Base-by-base conservation (phyloP, 2,888 invertebrate genomes). In the Campoplex nolae region DNA sequence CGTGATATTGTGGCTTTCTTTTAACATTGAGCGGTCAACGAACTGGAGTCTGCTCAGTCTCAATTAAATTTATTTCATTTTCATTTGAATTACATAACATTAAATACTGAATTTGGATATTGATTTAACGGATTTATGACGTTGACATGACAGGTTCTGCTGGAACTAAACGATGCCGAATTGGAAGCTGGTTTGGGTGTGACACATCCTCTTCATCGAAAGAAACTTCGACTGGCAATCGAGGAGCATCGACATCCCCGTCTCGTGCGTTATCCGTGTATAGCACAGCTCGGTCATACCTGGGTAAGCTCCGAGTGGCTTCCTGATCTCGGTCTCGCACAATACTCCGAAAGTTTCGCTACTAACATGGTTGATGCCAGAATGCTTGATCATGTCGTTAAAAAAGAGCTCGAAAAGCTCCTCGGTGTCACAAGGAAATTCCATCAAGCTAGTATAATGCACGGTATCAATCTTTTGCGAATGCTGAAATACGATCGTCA, bases 261-360 rank as follows among this genome's bases (percentile, higher is more conserved):
- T 90, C 95, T 98, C 89, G 97, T 98, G 92, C 96, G 98, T 90
- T 98, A 98, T 95, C 98, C 98, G 0, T 97, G 97, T 92, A 98
- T 98, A 90, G 97, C 97, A 16, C 97, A 97, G 92, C 95, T 99
- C 88, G 97, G 97, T 74, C 98, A 98, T 94, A 98, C 98, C 28
- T 99, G 99, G 98, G 98, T 99, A 51, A 97, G 98, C 45, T 97
- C 98, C 76, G 98, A 98, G 93, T 99, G 98, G 98, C 95, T 99
- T 90, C 98, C 98, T 1, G 98, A 98, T 93, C 96, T 99, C 77
- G 99, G 99, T 83, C 95, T 99, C 82, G 96, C 98, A 13, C 96
- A 98, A 96, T 98, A 98, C 94, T 97, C 97, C 0, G 98, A 98
- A 91, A 97, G 97, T 75, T 99, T 99, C 94, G 96, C 98, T 89